These are phyloP conservation scores for Oscheius sp. DNA, from an alignment of 2,888 invertebrate species.

Conservation along the genomic window DNA sequence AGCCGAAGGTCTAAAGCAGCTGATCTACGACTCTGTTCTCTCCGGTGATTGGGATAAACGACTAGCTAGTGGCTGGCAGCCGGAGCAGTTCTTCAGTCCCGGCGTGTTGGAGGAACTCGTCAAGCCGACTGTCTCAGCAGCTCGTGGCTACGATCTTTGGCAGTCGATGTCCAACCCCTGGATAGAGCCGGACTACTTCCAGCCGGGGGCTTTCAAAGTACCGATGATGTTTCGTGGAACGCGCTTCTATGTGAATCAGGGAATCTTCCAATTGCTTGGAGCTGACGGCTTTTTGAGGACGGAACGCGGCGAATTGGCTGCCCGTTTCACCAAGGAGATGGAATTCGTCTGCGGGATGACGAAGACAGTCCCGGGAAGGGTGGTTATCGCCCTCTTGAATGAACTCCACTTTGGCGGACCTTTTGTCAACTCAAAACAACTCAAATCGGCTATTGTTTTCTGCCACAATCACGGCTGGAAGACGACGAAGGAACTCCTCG, in stretches of 20 bases:
- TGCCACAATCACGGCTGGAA: constrained; percentile 54
- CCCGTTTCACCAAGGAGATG: constrained; percentile 7
- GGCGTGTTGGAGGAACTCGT: constrained; percentile 35
- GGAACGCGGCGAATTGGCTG: not conserved
- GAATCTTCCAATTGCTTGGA: constrained; percentile 48
- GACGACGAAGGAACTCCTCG: constrained; percentile 43
- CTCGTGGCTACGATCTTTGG: not conserved
- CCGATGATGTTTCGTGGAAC: constrained; percentile 46
- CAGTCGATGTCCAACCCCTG: not conserved
- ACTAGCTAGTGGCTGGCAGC: constrained; percentile 50
- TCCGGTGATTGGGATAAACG: constrained; percentile 48
- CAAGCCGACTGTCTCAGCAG: not conserved
- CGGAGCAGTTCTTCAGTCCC: constrained; percentile 46
- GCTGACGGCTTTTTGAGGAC: constrained; percentile 33
- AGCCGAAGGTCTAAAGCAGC: constrained; percentile 31
- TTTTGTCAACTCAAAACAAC: constrained; percentile 38
- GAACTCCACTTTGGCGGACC: constrained; percentile 47
- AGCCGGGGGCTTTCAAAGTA: constrained; percentile 8
- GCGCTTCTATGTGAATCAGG: constrained; percentile 52
- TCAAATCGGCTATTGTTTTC: constrained; percentile 55
- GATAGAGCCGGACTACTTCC: constrained; percentile 17
- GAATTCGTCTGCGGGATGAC: not conserved
- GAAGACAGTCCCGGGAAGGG: not conserved
- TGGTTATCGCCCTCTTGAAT: constrained; percentile 44
- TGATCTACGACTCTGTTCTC: constrained; percentile 36